Evolutionary conservation across 2,113 vertebrate genomes (phyloP).

Genomic region (Puntigrus tetrazona): DNA sequence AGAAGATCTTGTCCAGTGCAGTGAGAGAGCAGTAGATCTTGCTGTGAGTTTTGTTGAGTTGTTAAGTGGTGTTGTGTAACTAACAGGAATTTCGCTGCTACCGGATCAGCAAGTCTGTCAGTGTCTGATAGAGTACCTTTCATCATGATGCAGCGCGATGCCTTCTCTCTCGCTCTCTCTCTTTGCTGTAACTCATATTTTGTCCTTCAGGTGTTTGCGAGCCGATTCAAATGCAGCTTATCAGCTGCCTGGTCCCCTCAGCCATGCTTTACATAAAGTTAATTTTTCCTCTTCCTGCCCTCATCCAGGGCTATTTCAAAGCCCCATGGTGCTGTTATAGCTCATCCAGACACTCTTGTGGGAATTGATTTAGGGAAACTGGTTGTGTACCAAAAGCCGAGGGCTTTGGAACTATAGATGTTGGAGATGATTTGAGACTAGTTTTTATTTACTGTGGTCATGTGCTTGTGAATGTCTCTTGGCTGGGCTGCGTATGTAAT

Average conservation of each 20-base stretch:
- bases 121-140: constrained; percentile 22
- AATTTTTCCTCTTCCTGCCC: constrained; percentile 46
- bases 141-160: constrained; percentile 27
- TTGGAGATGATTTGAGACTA: constrained; percentile 1
- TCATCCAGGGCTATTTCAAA: neutral
- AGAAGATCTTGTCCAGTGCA: neutral
- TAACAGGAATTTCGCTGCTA: constrained; percentile 45
- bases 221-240: constrained; percentile 46
- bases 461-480: constrained; percentile 9
- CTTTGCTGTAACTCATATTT: constrained; percentile 27
- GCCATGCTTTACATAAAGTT: constrained; percentile 49
- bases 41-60: constrained; percentile 45
- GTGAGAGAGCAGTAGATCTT: constrained; percentile 15
- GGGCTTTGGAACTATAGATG: neutral
- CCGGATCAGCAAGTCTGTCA: constrained; percentile 42
- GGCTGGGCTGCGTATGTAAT: neutral
- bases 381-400: neutral
- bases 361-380: constrained; percentile 16
- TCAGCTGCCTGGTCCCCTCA: constrained; percentile 19
- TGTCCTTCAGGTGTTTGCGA: constrained; percentile 45
- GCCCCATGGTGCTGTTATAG: constrained; percentile 12
- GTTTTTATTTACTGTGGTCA: constrained; percentile 6
- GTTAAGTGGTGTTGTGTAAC: constrained; percentile 27
- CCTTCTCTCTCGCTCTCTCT: neutral
- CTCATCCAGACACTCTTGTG: constrained; percentile 9